These are phyloP conservation scores for Bellardia pandia DNA, from an alignment of 2,888 invertebrate species.

Conservation along the genomic window DNA sequence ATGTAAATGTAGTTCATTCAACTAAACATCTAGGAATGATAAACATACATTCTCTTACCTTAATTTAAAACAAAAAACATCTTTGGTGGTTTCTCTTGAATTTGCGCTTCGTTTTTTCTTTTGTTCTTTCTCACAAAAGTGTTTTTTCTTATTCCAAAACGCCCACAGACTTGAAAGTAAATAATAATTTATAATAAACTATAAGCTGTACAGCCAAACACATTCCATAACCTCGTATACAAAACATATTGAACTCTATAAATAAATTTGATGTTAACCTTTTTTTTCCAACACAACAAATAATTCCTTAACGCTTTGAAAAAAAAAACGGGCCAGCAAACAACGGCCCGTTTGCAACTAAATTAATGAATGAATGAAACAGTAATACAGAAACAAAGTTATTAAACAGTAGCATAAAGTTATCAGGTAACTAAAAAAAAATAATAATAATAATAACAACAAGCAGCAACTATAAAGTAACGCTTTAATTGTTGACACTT, in stretches of 20 bases:
- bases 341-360: neutral
- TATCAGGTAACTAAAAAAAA: constrained; percentile 24
- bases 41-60: neutral
- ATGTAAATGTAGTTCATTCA: constrained; percentile 39
- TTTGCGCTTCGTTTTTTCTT: constrained; percentile 18
- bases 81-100: constrained; percentile 57
- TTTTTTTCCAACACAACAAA: neutral
- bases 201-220: neutral
- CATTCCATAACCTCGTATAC: neutral
- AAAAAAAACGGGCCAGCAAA: neutral
- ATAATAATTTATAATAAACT: constrained; percentile 45
- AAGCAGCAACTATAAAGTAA: constrained; percentile 24
- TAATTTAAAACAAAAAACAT: constrained; percentile 28
- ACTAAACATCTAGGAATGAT: constrained; percentile 39
- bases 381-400: constrained; percentile 6
- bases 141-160: constrained; percentile 36
- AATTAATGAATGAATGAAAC: constrained; percentile 31
- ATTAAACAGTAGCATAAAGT: constrained; percentile 64
- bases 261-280: constrained; percentile 39
- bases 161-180: constrained; percentile 59
- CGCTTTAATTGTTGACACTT: constrained; percentile 62
- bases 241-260: constrained; percentile 14
- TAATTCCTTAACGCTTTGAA: constrained; percentile 13
- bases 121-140: constrained; percentile 3
- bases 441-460: neutral